Evolutionary conservation across 2,113 vertebrate genomes (phyloP), one percentile per base, ranked within the genome.

Genomic region (Australoheros scitulus): DNA sequence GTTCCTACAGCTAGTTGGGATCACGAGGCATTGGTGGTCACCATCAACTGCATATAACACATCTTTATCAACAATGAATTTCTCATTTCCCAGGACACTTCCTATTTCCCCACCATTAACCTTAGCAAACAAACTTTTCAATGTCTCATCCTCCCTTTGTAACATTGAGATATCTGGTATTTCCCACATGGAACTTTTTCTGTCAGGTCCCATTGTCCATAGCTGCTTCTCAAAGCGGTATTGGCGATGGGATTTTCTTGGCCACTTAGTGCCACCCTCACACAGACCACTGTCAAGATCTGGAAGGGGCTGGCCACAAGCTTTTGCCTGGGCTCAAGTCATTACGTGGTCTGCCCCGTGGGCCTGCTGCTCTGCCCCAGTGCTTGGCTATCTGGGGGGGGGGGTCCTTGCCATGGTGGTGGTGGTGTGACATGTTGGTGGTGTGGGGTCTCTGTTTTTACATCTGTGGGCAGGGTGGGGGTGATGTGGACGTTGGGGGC

Each of bases 271-370:
- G 18, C 68, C 58, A 34, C 13, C 59, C 7, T 79, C 65, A 75
- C 13, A 79, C 76, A 84, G 11, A 63, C 57, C 56, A 18, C 34
- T 58, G 24, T 83, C 60, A 15, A 65, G 3, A 7, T 68, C 50
- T 11, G 32, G 18, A 11, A 76, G 13, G 13, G 56, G 76, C 56
- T 61, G 17, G 3, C 32, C 76, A 20, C 57, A 43, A 6, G 58
- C 65, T 41, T 70, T 38, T 4, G 7, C 5, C 11, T 10, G 26
- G 18, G 80, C 59, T 10, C 11, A 1, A 3, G 61, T 83, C 0
- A 83, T 15, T 1, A 59, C 34, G n/a, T n/a, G n/a, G n/a, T n/a
- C n/a, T n/a, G n/a, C n/a, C n/a, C n/a, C n/a, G n/a, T n/a, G n/a
- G n/a, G n/a, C n/a, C n/a, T n/a, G n/a, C n/a, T n/a, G n/a, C n/a